These are phyloP conservation scores for Pseudococcus viburni DNA, from an alignment of 2,888 invertebrate genomes.

Conservation along the genomic window DNA sequence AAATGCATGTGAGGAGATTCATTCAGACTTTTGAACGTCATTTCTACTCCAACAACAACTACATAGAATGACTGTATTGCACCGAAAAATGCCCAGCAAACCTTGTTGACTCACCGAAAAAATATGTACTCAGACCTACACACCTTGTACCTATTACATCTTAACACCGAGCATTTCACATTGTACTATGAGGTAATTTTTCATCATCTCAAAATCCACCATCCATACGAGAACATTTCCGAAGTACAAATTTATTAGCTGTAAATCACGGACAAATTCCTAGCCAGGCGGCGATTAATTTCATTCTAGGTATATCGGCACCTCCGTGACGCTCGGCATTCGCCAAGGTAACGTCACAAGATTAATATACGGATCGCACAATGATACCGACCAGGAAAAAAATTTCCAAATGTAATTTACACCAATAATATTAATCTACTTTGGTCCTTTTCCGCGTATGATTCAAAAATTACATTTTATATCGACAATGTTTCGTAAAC, in stretches of 20 bases:
- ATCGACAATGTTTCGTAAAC: background rate
- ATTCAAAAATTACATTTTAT: background rate
- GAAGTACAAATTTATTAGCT: slow-evolving; percentile 10
- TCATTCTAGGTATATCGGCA: background rate
- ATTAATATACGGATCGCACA: slow-evolving; percentile 1
- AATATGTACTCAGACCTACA: background rate
- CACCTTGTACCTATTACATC: background rate
- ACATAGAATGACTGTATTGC: background rate
- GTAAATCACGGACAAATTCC: slow-evolving; percentile 21
- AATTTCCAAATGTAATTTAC: background rate
- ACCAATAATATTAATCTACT: background rate
- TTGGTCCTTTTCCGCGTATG: background rate
- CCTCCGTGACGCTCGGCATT: background rate
- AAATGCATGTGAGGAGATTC: too few species aligned
- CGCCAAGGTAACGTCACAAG: slow-evolving; percentile 10
- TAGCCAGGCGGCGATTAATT: background rate
- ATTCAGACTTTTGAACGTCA: background rate
- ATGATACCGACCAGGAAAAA: slow-evolving; percentile 7
- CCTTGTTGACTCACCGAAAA: background rate
- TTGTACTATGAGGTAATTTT: background rate
- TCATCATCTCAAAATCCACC: background rate
- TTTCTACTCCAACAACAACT: background rate
- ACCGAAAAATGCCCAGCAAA: background rate
- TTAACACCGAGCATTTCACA: background rate
- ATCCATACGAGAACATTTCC: background rate